Percentiles rank a stretch among this genome's conserved stretches.
Conservation (phyloP, 2,797 vertebrate genomes). For the Hyperoplus lanceolatus region DNA sequence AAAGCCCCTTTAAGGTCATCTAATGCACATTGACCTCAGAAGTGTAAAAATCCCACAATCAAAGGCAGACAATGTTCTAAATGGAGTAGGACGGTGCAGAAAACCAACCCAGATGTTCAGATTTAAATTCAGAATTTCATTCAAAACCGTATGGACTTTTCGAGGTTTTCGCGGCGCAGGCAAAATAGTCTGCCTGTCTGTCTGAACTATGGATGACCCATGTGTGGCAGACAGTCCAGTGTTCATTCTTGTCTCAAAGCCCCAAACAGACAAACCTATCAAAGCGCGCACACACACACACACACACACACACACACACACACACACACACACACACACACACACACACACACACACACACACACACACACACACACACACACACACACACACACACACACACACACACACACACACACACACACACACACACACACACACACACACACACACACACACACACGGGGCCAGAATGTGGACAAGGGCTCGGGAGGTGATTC, state of each 20-base stretch:
- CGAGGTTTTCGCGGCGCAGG: conserved; percentile 31
- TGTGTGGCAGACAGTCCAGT: conserved; percentile 47
- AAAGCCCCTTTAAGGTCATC: background rate
- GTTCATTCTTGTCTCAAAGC: conserved; percentile 40
- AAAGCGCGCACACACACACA: conserved; percentile 15
- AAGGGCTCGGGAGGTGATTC: conserved; percentile 27
- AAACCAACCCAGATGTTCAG: conserved; percentile 60
- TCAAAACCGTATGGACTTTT: conserved; percentile 22
- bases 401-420: background rate
- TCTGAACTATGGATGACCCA: conserved; percentile 58
- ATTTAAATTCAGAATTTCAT: conserved; percentile 33
- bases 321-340: conserved; percentile 25
- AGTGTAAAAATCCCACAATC: conserved; percentile 33
- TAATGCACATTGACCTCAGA: conserved; percentile 32
- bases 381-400: conserved; percentile 43
- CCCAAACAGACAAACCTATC: conserved; percentile 42
- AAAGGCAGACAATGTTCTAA: conserved; percentile 30
- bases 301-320: conserved; percentile 22
- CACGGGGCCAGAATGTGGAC: conserved; percentile 39
- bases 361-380: conserved; percentile 35
- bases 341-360: conserved; percentile 19
- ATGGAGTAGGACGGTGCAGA: conserved; percentile 30
- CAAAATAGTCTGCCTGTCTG: conserved; percentile 44
- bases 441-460: conserved; percentile 17
- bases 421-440: conserved; percentile 2